Base-by-base conservation (phyloP, 35 echinoderm and acorn worm genomes). In the Ptychodera flava region DNA sequence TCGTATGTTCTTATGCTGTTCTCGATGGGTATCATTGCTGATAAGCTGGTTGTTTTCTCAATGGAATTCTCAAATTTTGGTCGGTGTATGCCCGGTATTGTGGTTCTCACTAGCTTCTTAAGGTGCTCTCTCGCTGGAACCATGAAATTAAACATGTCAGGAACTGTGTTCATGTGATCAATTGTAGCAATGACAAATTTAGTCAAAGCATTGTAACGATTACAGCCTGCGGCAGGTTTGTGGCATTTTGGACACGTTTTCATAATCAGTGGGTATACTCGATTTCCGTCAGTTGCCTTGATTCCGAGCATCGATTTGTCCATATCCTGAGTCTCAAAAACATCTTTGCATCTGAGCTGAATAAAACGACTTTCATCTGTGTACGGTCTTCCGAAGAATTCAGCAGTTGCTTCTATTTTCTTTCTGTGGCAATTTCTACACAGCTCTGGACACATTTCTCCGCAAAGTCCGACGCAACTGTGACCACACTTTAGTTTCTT, bases 401-500 rank as follows among this genome's bases (percentile, higher is more conserved):
- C 45, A 12, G 45, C 45, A 64, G 45, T 12, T 22, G 45, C 45
- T 64, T 64, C 6, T 12, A 64, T 6, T 12, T 22, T 22, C 22
- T 6, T 6, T 64, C 22, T 82, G 16, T 83, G 0, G 37, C 82
- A 83, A 30, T 12, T 28, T 83, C 34, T 36, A 36, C 82, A 83
- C 28, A 16, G 27, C 27, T 34, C 0, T 31, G 28, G 82, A 83
- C 82, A 83, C 0, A 28, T n/a, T 35, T 83, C 82, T 22, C 82
- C 82, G n/a, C 82, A 83, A 1, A 83, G 35, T 10, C 34, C 82
- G 1, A 37, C 34, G 37, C 82, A 83, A 30, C 29, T 83, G n/a
- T 83, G 82, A 30, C 35, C 30, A 37, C 82, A 83, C 22, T 1
- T 83, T 1, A 83, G 82, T 1, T 10, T 83, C 35, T 83, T 83